These are phyloP conservation scores for Passer montanus DNA, from an alignment of 2,113 vertebrate genomes.

Conservation along the genomic window DNA sequence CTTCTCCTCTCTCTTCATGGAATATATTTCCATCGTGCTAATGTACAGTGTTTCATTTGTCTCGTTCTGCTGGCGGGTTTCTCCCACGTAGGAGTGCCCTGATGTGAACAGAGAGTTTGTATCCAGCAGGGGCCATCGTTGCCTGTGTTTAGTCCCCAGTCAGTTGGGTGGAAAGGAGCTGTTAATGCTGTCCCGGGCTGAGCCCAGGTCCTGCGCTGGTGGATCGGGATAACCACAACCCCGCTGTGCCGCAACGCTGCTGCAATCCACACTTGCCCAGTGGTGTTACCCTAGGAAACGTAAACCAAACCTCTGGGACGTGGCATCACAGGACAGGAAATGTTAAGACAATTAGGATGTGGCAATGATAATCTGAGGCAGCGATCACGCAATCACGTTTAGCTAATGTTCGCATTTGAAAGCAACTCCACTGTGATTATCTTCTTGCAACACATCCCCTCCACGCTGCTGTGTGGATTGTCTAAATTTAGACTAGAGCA, in stretches of 20 bases:
- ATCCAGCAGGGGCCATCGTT: conserved; percentile 39
- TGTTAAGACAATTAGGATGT: not conserved
- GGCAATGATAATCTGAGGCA: not conserved
- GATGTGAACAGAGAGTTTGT: not conserved
- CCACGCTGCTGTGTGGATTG: not conserved
- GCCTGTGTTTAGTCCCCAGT: not conserved
- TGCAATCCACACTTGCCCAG: not conserved
- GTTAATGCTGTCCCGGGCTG: not conserved
- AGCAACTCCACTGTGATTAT: not conserved
- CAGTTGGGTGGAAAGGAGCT: not conserved
- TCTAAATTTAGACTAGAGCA: not conserved
- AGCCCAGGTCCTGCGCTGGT: fast-evolving
- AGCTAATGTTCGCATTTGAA: not conserved
- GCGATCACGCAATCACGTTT: not conserved
- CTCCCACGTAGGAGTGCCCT: not conserved
- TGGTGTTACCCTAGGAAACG: not conserved
- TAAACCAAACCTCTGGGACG: not conserved
- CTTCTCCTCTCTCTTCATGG: not conserved
- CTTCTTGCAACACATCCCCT: not conserved
- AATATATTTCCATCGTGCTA: not conserved
- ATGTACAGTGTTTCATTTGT: not conserved
- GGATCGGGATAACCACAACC: not conserved
- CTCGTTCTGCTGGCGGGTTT: not conserved
- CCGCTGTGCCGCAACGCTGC: fast-evolving
- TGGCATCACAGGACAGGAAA: conserved; percentile 3